These are phyloP conservation scores for Harpalus rubripes DNA, from an alignment of 2,888 invertebrate genomes.

Conservation along the genomic window DNA sequence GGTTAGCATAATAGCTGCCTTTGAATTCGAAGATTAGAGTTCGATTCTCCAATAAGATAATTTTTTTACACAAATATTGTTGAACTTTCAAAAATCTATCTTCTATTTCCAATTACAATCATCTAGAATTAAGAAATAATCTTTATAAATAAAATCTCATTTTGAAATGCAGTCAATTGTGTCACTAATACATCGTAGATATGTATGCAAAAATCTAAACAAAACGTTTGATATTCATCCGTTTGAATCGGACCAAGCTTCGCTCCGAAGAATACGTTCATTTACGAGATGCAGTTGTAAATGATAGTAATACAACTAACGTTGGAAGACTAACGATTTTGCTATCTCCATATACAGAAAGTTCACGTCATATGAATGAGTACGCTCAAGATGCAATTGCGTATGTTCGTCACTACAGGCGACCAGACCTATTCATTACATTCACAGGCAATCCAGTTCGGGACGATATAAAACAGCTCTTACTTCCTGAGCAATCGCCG, in stretches of 20 bases:
- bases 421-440: conserved; percentile 69
- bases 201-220: conserved; percentile 75
- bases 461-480: conserved; percentile 69
- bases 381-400: conserved; percentile 72
- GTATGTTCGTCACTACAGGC: conserved; percentile 73
- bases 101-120: too few relatives aligned
- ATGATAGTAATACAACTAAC: conserved; percentile 70
- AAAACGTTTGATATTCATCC: conserved; percentile 72
- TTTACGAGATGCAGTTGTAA: conserved; percentile 72
- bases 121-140: too few relatives aligned
- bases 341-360: conserved; percentile 71
- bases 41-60: too few relatives aligned
- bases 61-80: too few relatives aligned
- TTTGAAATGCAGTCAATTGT: conserved; percentile 71
- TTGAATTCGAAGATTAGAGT: too few relatives aligned
- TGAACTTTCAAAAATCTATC: too few relatives aligned
- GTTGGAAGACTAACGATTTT: conserved; percentile 71
- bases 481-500: conserved; percentile 67
- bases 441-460: conserved; percentile 71
- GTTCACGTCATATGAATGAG: conserved; percentile 71
- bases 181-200: conserved; percentile 74
- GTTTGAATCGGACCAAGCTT: conserved; percentile 72
- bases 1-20: too few relatives aligned
- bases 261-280: conserved; percentile 74
- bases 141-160: conserved; percentile 71